Evolutionary conservation across 2,888 invertebrate genomes (phyloP), one percentile per base, ranked within the genome.

Genomic region (Zelleria hepariella): DNA sequence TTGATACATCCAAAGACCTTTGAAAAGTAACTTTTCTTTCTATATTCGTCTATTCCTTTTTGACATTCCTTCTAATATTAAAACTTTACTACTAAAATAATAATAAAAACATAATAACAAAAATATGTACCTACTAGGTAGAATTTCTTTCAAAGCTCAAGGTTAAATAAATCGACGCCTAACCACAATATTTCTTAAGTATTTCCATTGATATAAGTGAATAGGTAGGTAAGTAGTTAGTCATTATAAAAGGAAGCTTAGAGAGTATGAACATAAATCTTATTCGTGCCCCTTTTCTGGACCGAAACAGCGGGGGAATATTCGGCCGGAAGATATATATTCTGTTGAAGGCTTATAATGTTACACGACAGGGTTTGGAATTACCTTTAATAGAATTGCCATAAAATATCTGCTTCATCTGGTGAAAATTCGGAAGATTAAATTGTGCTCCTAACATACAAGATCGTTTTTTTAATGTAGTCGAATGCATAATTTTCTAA

Each of bases 311-410:
- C 54, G 25, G 26, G 25, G 61, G 63, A 54, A 58, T 60, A 24
- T 60, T 59, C 62, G 64, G 67, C 66, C 63, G 67, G 58, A 62
- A 59, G 61, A 62, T 64, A 65, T 64, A 66, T 64, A 66, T 60
- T 61, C 60, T 48, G 47, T 58, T 63, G 60, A 58, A 32, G 60
- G 48, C 60, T 23, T 60, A 32, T 58, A 51, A 59, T 58, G 61
- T 62, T 58, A 64, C 63, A 63, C 47, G 59, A 62, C 25, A 10
- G 10, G 24, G 15, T n/a, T 26, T 64, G 15, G 32, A 67, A 65
- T 67, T 67, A 51, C 63, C 63, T 10, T 57, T 65, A 62, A 66
- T 64, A 63, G 59, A 62, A 64, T 63, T 61, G 60, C 62, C 59
- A 56, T 59, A 63, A 53, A 58, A 62, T 62, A 64, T 61, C 56